phyloP scores from a whole-genome alignment of 2,797 vertebrate genomes.

The Staurois parvus region DNA sequence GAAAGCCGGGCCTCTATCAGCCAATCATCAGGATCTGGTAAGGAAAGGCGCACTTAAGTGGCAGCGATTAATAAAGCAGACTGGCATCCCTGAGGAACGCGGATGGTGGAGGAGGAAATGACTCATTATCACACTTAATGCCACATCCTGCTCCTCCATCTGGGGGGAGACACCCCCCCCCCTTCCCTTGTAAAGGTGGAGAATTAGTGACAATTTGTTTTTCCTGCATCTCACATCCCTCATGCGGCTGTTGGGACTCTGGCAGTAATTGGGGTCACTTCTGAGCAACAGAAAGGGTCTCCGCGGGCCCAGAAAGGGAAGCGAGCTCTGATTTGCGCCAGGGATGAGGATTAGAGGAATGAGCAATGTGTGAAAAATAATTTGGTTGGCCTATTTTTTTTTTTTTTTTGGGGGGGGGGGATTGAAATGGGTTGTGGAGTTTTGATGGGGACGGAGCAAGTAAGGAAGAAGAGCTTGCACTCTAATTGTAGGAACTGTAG shows the following conservation, averaged over 20 bases:
- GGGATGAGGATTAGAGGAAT: neutral
- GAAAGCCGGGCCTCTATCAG: neutral
- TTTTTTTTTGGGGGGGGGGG: too few species aligned
- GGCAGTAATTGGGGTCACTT: conserved; percentile 47
- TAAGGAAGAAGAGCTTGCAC: too few species aligned
- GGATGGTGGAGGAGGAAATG: neutral
- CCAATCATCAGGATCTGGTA: neutral
- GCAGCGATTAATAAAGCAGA: neutral
- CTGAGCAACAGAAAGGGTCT: neutral
- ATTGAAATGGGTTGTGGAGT: neutral
- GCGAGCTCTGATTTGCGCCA: neutral
- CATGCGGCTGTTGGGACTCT: neutral
- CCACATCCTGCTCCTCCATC: conserved; percentile 40
- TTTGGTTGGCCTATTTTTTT: neutral
- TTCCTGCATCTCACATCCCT: conserved; percentile 13
- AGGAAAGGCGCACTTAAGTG: neutral
- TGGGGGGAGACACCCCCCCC: neutral
- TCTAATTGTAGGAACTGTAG: too few species aligned
- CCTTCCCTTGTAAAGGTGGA: neutral
- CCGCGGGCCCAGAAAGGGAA: neutral
- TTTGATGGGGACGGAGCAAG: too few species aligned
- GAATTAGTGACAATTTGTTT: conserved; percentile 20
- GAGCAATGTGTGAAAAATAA: neutral
- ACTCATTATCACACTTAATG: conserved; percentile 41
- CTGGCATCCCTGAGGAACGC: neutral